Evolutionary conservation across 2,797 vertebrate genomes (phyloP).

Genomic region (Galaxias olidus): DNA sequence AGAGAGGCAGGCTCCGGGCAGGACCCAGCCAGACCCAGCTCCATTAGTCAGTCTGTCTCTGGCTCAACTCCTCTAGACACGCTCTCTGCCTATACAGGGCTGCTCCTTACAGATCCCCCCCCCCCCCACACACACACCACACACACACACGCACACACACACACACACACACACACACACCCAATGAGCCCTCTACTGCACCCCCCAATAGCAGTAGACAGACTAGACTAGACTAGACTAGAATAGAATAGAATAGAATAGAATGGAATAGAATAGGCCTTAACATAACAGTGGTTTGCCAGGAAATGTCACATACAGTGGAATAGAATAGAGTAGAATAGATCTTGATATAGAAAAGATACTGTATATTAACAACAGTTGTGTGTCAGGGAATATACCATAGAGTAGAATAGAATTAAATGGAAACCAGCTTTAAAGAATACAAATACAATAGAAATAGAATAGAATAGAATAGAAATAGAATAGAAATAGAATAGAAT

Average conservation of each 20-base stretch:
- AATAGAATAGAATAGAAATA: no score
- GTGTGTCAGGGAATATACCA: no score
- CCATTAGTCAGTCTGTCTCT: slow-evolving; percentile 7
- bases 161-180: no score
- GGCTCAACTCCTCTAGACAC: slow-evolving; percentile 9
- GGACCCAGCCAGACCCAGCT: slow-evolving; percentile 3
- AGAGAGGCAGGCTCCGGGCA: background rate
- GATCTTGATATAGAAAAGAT: no score
- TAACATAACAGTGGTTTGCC: no score
- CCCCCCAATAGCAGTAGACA: no score
- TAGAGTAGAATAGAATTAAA: background rate
- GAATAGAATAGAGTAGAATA: background rate
- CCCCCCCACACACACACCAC: background rate
- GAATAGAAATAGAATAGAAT: background rate
- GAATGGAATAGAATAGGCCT: slow-evolving; percentile 1
- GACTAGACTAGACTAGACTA: slow-evolving; percentile 13
- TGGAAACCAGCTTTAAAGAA: background rate
- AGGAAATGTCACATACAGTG: background rate
- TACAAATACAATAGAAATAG: no score
- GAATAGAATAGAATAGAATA: slow-evolving; percentile 14
- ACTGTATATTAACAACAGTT: no score
- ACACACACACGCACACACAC: background rate
- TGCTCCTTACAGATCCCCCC: background rate
- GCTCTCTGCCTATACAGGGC: slow-evolving; percentile 13
- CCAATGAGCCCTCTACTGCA: no score